Base-by-base conservation (phyloP, 2,888 invertebrate genomes). In the Stenurella melanura region DNA sequence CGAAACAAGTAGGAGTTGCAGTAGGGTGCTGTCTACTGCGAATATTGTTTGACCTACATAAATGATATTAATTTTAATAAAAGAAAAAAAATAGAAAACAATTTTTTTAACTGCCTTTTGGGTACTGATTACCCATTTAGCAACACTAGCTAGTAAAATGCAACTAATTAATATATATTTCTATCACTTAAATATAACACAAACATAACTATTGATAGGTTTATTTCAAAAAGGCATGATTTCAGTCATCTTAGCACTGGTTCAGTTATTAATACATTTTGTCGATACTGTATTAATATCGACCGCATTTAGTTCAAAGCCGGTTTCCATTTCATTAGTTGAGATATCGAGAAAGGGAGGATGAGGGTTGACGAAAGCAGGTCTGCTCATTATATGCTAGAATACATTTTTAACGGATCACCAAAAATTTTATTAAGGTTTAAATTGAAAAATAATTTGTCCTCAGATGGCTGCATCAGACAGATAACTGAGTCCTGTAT, bases 371-470 rank as follows among this genome's bases (percentile, higher is more conserved):
- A n/a, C 12, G n/a, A 50, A 50, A n/a, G n/a, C 15, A 15, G 50
- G 50, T 15, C 50, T n/a, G 50, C n/a, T 50, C 50, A 50, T 50
- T 50, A 50, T 50, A 50, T 50, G 50, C 50, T 50, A 50, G 50
- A 50, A 50, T n/a, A 0, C 50, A n/a, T 50, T 50, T 50, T 50
- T 50, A n/a, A 50, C 15, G n/a, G 50, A 50, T 50, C 50, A 50
- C 5, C 50, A 50, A 50, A 15, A n/a, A n/a, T 50, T 4, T 50
- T n/a, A 50, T 50, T n/a, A 50, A 50, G 50, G 50, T 50, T 50
- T 50, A 50, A 50, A 17, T 50, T n/a, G 50, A n/a, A 50, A 50
- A 17, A 50, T 50, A 50, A 50, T 50, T 50, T 50, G n/a, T 15
- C n/a, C 15, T 1, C n/a, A 17, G 50, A 17, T 50, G n/a, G 50